Evolutionary conservation across 2,113 vertebrate species (phyloP), one percentile per base, ranked within the genome.

Genomic region (Oncorhynchus tshawytscha): DNA sequence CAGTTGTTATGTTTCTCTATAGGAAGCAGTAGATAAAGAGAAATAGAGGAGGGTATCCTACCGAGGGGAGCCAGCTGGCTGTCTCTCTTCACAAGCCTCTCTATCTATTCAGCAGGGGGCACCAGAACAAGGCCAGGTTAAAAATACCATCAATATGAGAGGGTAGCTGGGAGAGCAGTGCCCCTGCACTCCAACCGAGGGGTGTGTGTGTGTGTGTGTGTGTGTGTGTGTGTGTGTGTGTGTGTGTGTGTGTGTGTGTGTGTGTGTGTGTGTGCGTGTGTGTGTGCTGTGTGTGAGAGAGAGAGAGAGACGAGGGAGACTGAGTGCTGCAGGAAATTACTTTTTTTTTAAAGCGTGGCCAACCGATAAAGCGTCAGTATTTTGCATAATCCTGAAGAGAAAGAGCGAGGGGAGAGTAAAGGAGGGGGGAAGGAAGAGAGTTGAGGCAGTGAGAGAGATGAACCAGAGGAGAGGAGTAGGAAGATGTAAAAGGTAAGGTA

Each of bases 121-220:
- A 24, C 66, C n/a, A 62, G 18, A 62, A 62, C 59, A 62, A 62
- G 73, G 65, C 22, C 16, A 68, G 24, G 48, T 49, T 68, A 67
- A 75, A 75, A 68, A 75, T 74, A 74, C 15, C 62, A 67, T 67
- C 45, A 51, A 75, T 34, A 75, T 67, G 29, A 57, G 57, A 48
- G 48, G 48, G 9, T 7, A 11, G 70, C 70, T 51, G 69, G n/a
- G 54, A 57, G 15, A 57, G 18, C 59, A 62, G n/a, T n/a, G 1
- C 59, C 5, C 5, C 6, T 60, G 59, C 4, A n/a, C 59, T 22
- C 12, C 18, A 7, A n/a, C 4, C 4, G 49, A 54, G 6, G 59
- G 3, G 59, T 60, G 57, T 5, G 59, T 60, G 54, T 57, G 54
- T 20, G 16, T 57, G 54, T 20, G 16, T 20, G 1, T 62, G n/a